Conservation (phyloP, 2,113 vertebrate genomes). For the Phalacrocorax aristotelis region DNA sequence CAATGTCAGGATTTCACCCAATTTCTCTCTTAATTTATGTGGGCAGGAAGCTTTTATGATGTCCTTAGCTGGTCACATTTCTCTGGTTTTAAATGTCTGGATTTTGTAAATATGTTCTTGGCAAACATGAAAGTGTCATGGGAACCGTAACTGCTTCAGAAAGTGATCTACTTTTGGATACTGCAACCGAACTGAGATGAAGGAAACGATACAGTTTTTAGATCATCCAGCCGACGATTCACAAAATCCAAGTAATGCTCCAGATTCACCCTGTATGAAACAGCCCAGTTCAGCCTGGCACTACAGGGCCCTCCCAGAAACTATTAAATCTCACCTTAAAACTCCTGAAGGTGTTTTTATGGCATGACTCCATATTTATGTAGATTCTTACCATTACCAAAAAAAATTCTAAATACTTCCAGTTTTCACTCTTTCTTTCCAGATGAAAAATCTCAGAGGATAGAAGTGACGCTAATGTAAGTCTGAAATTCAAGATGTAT, state of each 20-base stretch:
- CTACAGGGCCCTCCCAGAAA: neutral
- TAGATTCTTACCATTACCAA: neutral
- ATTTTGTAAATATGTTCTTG: neutral
- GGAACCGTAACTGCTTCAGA: neutral
- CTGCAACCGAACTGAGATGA: neutral
- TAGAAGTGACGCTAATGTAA: neutral
- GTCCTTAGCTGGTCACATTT: neutral
- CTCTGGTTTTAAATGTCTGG: neutral
- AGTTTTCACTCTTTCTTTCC: neutral
- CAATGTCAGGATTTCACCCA: neutral
- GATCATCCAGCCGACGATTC: neutral
- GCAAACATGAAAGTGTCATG: neutral
- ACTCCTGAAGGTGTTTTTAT: neutral
- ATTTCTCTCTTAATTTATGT: neutral
- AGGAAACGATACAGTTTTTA: neutral
- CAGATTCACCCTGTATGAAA: neutral
- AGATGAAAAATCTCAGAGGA: neutral
- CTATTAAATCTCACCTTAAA: neutral
- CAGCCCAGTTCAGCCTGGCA: neutral
- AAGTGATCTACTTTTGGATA: neutral
- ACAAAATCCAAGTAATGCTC: neutral
- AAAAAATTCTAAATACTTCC: neutral
- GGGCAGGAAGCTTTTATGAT: neutral
- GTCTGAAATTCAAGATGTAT: neutral
- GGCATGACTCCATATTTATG: neutral